Base-by-base conservation (phyloP, 2,113 vertebrate genomes). In the Atlantisia rogersi region DNA sequence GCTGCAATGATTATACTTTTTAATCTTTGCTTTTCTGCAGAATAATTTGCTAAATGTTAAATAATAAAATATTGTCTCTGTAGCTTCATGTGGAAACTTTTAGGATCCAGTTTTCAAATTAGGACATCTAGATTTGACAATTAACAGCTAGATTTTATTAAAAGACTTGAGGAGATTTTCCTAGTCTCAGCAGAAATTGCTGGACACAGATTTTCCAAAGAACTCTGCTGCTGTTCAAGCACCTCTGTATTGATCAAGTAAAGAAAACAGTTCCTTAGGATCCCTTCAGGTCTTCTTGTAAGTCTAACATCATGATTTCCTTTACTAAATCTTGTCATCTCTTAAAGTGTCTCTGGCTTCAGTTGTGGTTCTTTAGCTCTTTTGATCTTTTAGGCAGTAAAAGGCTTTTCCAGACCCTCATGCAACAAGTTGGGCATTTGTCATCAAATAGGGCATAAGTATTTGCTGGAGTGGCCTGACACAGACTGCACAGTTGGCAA, bases 41-140 rank as follows among this genome's bases (percentile, higher is more conserved):
- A 85, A 74, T 65, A 70, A 73, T 77, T 92, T 95, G 12, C n/a
- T 91, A 87, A 55, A 20, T 37, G 15, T 62, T 82, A 60, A 59
- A 9, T 71, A 65, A 75, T 78, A 62, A 84, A 69, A 76, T 65
- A 58, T 17, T 87, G 26, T 75, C 52, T 79, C 13, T 76, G 60
- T 77, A 78, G 53, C 53, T 86, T 79, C 10, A 50, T 32, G 26
- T 76, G 37, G 77, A 84, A 93, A 62, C 32, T 73, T 76, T 95
- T 82, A 67, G 40, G 12, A 85, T 75, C 31, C 74, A 87, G 29
- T 96, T 94, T 94, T 95, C 95, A 92, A 82, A 92, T 94, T 94
- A 84, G 83, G 16, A 79, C 53, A 56, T 76, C 19, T 82, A 82
- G 4, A 50, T 92, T 89, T 93, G 37, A n/a, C 70, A 82, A 11